Conservation (phyloP, 2,888 invertebrate genomes). For the Synanthedon myopaeformis region DNA sequence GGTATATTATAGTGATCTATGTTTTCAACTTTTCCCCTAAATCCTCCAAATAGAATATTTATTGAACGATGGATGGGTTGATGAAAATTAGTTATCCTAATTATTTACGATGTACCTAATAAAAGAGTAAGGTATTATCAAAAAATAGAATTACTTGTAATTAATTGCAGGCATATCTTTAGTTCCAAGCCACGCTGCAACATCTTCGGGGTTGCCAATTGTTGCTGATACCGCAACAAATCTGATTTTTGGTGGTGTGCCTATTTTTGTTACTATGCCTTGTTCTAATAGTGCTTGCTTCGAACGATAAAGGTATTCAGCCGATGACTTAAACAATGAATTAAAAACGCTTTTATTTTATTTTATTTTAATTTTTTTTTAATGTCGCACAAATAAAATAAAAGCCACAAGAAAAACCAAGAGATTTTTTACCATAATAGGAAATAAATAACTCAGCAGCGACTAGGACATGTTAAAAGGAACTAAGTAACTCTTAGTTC, state of each 20-base stretch:
- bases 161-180: constrained; percentile 53
- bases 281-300: constrained; percentile 38
- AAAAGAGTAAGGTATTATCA: constrained; percentile 2
- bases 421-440: too few species aligned
- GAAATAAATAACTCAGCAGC: too few species aligned
- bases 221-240: constrained; percentile 86
- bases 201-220: constrained; percentile 81
- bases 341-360: too few species aligned
- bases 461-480: too few species aligned
- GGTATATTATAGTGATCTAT: too few species aligned
- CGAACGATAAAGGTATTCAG: constrained; percentile 47
- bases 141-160: constrained; percentile 48
- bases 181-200: constrained; percentile 77
- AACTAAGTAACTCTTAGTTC: too few species aligned
- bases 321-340: constrained; percentile 29
- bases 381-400: too few species aligned
- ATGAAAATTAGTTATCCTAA: neutral
- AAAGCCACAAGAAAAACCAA: too few species aligned
- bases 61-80: too few species aligned
- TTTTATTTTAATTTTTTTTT: too few species aligned
- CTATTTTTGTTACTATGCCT: constrained; percentile 3
- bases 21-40: too few species aligned
- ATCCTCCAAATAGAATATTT: too few species aligned
- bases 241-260: constrained; percentile 49
- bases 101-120: neutral